phyloP scores from a whole-genome alignment of 2,888 invertebrate genomes.

The Zygothrica quintamaculata region DNA sequence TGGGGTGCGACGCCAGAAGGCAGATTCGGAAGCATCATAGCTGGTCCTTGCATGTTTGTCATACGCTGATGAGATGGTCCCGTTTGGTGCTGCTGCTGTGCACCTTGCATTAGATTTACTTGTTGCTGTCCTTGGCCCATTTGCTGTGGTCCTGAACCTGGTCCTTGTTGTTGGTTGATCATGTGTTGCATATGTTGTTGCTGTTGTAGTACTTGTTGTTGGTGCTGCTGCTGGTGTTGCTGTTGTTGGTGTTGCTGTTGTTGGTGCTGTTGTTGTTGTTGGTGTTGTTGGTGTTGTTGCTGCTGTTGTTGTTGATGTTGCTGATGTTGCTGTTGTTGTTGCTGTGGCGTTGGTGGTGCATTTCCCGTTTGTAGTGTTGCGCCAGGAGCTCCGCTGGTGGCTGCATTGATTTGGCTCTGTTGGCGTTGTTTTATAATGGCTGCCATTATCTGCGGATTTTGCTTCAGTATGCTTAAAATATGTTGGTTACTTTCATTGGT shows the following conservation, averaged over 20 bases:
- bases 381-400: slow-evolving; percentile 63
- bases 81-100: slow-evolving; percentile 60
- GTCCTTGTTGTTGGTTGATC: slow-evolving; percentile 81
- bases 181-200: slow-evolving; percentile 86
- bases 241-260: slow-evolving; percentile 69
- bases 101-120: slow-evolving; percentile 58
- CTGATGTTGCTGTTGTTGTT: slow-evolving; percentile 75
- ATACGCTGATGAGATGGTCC: slow-evolving; percentile 83
- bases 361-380: slow-evolving; percentile 73
- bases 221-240: slow-evolving; percentile 68
- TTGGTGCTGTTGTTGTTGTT: slow-evolving; percentile 83
- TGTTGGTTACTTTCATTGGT: slow-evolving; percentile 96
- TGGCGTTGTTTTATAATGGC: slow-evolving; percentile 96
- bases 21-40: slow-evolving; percentile 82
- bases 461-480: slow-evolving; percentile 94
- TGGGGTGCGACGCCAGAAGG: slow-evolving; percentile 76
- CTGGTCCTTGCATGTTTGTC: slow-evolving; percentile 83
- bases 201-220: slow-evolving; percentile 84
- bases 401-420: slow-evolving; percentile 84
- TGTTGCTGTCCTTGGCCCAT: slow-evolving; percentile 75
- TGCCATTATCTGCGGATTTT: slow-evolving; percentile 97
- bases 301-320: slow-evolving; percentile 76
- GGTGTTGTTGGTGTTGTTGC: slow-evolving; percentile 73
- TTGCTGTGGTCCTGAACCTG: slow-evolving; percentile 83
- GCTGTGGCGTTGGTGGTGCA: slow-evolving; percentile 77